Evolutionary conservation across 2,888 invertebrate species (phyloP), one percentile per base, ranked within the genome.

Genomic region (Dilophus febrilis): DNA sequence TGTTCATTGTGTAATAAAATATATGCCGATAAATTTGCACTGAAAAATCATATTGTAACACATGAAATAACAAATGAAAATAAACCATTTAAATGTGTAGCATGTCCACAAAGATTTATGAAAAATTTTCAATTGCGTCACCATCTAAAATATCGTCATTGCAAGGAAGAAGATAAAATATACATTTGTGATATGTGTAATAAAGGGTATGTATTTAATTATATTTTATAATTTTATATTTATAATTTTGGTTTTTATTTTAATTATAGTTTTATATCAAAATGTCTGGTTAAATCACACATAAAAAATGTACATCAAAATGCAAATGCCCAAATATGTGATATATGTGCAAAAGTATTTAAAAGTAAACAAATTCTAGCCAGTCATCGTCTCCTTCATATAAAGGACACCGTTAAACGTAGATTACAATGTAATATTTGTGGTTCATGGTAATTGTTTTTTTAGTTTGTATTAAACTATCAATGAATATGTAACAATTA

Each of bases 21-120:
- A 22, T 61, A 57, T 42, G 53, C 58, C 26, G 58, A 60, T 37
- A 59, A 57, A 27, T 57, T 58, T 33, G 59, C 58, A n/a, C 60
- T 59, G 35, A 55, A 54, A 1, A 59, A 61, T 46, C 56, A 56
- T 28, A 39, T 53, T 32, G 22, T 47, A 7, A 18, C 18, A 12
- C 60, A 61, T 22, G 22, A 4, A 22, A n/a, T n/a, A n/a, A 6
- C 22, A 22, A 4, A 4, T 22, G 22, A 22, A 22, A 8, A 22
- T 22, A 22, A 8, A 22, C 22, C 22, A 8, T 22, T 6, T 8
- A 22, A 37, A 39, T 50, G 50, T 38, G 46, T 48, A 17, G 28
- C 49, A 12, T 50, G 50, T 33, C 37, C 40, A 2, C 35, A 44
- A 10, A 36, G 40, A 3, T 44, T 44, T 5, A 6, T 8, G 8